Conservation (phyloP, 2,797 vertebrate species). For the Tadarida brasiliensis region DNA sequence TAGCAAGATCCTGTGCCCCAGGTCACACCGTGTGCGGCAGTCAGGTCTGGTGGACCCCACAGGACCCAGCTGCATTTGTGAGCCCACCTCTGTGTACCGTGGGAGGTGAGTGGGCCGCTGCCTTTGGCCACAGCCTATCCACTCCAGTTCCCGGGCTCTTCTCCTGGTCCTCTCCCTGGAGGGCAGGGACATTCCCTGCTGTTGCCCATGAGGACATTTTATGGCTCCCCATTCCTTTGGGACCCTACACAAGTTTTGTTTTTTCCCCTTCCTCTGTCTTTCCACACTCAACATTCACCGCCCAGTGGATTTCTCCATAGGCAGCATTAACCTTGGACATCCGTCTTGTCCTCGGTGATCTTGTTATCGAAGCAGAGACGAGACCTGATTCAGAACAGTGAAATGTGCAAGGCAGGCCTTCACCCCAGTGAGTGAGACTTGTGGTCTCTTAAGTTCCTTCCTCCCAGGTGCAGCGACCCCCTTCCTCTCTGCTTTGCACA, state of each 20-base stretch:
- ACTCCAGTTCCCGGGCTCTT: not conserved
- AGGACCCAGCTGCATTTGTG: not conserved
- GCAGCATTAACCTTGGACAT: not conserved
- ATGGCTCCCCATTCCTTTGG: not conserved
- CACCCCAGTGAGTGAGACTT: not conserved
- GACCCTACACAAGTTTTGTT: not conserved
- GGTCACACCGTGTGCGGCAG: accelerated
- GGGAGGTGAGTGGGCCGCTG: accelerated
- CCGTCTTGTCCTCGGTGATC: not conserved
- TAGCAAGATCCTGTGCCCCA: not conserved
- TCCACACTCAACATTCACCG: not conserved
- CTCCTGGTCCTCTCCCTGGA: not conserved
- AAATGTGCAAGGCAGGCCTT: not conserved
- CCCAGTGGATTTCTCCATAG: not conserved
- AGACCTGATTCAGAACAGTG: not conserved
- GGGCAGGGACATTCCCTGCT: no score
- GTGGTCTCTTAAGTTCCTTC: not conserved
- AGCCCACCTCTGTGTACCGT: accelerated
- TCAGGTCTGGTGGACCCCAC: not conserved
- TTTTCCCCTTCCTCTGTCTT: not conserved
- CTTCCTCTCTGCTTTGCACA: accelerated
- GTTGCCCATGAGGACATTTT: not conserved
- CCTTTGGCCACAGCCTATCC: not conserved
- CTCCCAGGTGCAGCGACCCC: not conserved
- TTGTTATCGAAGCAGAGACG: not conserved